Conservation (phyloP, 2,113 vertebrate genomes). For the Oostethus manadensis region DNA sequence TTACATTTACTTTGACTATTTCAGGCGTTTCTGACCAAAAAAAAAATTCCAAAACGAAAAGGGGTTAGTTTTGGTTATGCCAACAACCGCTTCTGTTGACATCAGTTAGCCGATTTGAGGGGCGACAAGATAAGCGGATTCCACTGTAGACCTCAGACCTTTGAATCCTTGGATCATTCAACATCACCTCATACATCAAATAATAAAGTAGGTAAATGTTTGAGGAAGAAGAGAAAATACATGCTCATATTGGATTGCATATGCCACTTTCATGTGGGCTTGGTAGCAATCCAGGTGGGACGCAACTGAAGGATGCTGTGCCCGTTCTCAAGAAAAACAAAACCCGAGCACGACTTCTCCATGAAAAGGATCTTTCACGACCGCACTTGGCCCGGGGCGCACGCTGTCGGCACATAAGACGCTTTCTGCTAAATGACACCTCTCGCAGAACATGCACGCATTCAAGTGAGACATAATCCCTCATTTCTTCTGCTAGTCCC, state of each 20-base stretch:
- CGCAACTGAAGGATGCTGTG: constrained; percentile 35
- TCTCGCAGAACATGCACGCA: constrained; percentile 34
- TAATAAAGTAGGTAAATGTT: constrained; percentile 1
- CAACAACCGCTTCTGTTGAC: no score
- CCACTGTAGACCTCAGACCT: no score
- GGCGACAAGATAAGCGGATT: no score
- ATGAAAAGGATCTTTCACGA: constrained; percentile 56
- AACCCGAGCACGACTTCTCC: constrained; percentile 42
- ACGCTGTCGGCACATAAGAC: constrained; percentile 34
- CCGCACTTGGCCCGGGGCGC: constrained; percentile 33
- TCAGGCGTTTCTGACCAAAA: no score
- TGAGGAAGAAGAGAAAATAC: constrained; percentile 5
- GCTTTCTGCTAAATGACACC: constrained; percentile 24
- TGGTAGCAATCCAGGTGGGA: constrained; percentile 46
- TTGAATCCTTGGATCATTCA: not conserved
- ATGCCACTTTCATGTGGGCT: constrained; percentile 50
- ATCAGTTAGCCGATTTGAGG: no score
- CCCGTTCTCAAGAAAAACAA: constrained; percentile 47
- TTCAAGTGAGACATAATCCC: not conserved
- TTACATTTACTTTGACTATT: no score
- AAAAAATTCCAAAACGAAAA: no score
- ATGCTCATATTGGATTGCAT: constrained; percentile 20
- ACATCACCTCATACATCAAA: constrained; percentile 2
- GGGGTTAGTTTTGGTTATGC: no score
- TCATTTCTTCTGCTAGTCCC: not conserved